phyloP scores from a whole-genome alignment of 2,797 vertebrate genomes.

The Chaetodon trifasciatus region DNA sequence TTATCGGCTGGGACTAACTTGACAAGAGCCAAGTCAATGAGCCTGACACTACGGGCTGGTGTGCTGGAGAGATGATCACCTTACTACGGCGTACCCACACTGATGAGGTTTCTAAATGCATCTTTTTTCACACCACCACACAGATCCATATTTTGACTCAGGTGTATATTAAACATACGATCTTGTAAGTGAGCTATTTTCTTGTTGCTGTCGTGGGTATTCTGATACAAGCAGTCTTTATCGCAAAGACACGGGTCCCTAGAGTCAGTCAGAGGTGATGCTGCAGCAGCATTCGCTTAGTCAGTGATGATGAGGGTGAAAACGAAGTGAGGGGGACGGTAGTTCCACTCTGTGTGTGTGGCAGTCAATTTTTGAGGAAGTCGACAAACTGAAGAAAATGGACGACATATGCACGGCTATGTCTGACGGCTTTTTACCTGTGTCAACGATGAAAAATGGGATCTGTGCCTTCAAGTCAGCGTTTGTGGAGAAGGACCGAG shows the following conservation, averaged over 20 bases:
- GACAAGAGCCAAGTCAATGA: neutral
- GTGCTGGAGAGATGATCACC: neutral
- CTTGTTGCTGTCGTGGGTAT: too few species aligned
- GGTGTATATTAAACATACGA: neutral
- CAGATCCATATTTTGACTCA: neutral
- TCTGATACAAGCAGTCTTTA: neutral
- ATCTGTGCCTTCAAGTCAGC: neutral
- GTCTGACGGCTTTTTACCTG: neutral
- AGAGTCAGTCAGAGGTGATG: constrained; percentile 50
- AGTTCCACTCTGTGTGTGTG: constrained; percentile 50
- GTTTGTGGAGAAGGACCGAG: constrained; percentile 31
- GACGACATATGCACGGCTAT: constrained; percentile 5
- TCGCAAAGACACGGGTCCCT: neutral
- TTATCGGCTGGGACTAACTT: neutral
- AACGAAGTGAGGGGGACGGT: constrained; percentile 35
- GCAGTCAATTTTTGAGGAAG: constrained; percentile 66
- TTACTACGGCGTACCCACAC: neutral
- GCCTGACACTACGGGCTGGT: neutral
- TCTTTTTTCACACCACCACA: neutral
- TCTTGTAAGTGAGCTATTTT: accelerated
- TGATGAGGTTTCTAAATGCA: neutral
- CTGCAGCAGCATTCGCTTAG: constrained; percentile 39
- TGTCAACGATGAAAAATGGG: neutral
- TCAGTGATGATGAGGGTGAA: constrained; percentile 34
- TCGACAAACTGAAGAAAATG: constrained; percentile 47